phyloP scores from a whole-genome alignment of 2,113 vertebrate species.

The Larimichthys polyactis region DNA sequence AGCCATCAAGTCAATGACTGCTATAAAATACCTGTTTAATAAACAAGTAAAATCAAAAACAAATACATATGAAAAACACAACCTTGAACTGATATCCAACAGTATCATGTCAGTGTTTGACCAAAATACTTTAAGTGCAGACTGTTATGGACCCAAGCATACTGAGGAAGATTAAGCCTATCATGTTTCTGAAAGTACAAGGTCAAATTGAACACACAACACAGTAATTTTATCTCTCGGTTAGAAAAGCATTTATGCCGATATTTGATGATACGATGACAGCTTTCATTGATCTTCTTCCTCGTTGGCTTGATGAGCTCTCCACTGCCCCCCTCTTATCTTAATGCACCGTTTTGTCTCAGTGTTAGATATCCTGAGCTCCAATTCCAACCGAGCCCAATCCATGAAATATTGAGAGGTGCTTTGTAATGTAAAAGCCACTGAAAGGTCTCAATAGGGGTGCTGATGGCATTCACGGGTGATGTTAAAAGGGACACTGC shows the following conservation, averaged over 20 bases:
- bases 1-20: no score
- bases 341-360: slow-evolving; percentile 57
- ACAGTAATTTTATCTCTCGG: not conserved
- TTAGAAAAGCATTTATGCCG: not conserved
- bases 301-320: slow-evolving; percentile 21
- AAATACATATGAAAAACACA: not conserved
- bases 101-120: not conserved
- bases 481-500: slow-evolving; percentile 14
- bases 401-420: slow-evolving; percentile 72
- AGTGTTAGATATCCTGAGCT: slow-evolving; percentile 59
- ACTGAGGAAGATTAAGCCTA: not conserved
- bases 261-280: slow-evolving; percentile 16
- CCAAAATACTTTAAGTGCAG: not conserved
- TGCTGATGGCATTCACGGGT: not conserved
- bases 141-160: not conserved
- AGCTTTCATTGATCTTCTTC: slow-evolving; percentile 1
- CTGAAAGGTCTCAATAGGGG: slow-evolving; percentile 12
- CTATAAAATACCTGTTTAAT: no score
- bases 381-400: slow-evolving; percentile 43
- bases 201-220: not conserved
- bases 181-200: slow-evolving; percentile 17
- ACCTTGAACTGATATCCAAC: not conserved
- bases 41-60: no score
- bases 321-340: not conserved
- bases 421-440: slow-evolving; percentile 59